Base-by-base conservation (phyloP, 2,888 invertebrate species). In the Prosopocoilus inquinatus region DNA sequence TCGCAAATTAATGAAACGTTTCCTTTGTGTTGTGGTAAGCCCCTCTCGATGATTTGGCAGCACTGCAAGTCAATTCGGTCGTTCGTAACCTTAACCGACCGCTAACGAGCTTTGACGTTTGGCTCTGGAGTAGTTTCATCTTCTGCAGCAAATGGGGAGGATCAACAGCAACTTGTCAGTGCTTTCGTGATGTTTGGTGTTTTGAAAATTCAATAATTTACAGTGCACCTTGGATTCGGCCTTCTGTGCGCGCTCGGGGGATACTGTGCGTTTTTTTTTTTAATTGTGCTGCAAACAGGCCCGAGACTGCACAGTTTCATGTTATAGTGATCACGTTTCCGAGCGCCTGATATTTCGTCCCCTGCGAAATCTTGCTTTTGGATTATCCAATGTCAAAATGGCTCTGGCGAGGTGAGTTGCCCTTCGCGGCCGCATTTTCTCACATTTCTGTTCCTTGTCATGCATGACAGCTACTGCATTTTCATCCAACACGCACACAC, bases 341-440 rank as follows among this genome's bases (percentile, higher is more conserved):
- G 41, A 41, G 9, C 20, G 20, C 12, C 5, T 15, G 15, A 2
- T 41, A 41, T 63, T 56, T 51, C 12, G 41, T 41, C 15, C 9
- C 41, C 12, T 15, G 16, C 41, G 12, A 41, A 64, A 61, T 57
- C 78, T 81, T 71, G 75, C 77, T 72, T 79, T 80, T 73, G 81
- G 80, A 79, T 81, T 81, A 75, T 81, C 81, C 76, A 82, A 84
- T 83, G 83, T 82, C 77, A 83, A 84, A 80, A 84, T 84, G 84
- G 84, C 84, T 78, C 80, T 84, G 78, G 84, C 84, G 76, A 83
- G 84, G 84, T 84, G 79, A 80, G 81, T 77, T 66, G 28, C 39
- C 44, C 35, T 47, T 47, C 15, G 12, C 12, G 41, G 13, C 9
- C 41, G 12, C 9, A 28, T 28, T 28, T 47, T 16, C 15, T 15